These are phyloP conservation scores for Cyclopterus lumpus DNA, from an alignment of 2,797 vertebrate genomes.

Conservation along the genomic window DNA sequence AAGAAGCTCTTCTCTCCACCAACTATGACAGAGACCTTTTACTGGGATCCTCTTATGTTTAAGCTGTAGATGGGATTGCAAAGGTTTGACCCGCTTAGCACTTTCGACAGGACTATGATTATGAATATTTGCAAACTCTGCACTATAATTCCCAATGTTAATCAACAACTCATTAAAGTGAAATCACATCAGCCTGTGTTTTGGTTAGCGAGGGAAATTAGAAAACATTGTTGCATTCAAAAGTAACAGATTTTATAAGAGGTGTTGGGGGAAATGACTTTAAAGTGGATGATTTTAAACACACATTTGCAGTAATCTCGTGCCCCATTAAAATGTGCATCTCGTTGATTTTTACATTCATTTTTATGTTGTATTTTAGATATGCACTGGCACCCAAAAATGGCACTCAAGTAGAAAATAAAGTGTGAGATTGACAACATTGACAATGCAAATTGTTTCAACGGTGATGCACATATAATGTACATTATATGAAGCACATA, in stretches of 20 bases:
- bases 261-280: not conserved
- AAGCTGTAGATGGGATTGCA: constrained; percentile 71
- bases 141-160: not conserved
- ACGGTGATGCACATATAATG: not conserved
- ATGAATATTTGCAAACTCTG: constrained; percentile 21
- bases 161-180: not conserved
- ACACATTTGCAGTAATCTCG: not conserved
- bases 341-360: not conserved
- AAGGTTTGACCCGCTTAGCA: constrained; percentile 66
- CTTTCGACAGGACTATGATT: constrained; percentile 32
- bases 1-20: constrained; percentile 38
- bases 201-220: not conserved
- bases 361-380: constrained; percentile 10
- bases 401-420: not conserved
- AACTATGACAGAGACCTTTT: constrained; percentile 30
- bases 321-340: not conserved
- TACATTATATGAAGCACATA: not conserved
- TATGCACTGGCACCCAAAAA: not conserved
- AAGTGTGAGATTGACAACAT: not conserved
- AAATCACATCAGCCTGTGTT: constrained; percentile 1
- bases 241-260: not conserved
- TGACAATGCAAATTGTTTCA: not conserved
- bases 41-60: constrained; percentile 68
- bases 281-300: not conserved
- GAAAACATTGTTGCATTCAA: not conserved